Evolutionary conservation across 2,888 invertebrate genomes (phyloP).

Genomic region (Prosopocoilus inquinatus): DNA sequence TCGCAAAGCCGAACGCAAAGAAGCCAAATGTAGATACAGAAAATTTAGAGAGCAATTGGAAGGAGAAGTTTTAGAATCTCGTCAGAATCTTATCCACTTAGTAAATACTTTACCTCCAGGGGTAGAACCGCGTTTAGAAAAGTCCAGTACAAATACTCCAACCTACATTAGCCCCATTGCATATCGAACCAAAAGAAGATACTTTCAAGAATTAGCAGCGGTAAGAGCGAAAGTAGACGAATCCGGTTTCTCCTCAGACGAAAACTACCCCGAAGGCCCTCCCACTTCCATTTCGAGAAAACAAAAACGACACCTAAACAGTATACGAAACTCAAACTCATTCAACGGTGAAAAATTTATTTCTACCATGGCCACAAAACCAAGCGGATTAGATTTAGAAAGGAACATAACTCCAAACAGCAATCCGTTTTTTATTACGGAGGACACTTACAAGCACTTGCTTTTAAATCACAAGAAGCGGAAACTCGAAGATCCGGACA

Average conservation of each 20-base stretch:
- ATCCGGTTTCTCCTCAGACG: conserved; percentile 64
- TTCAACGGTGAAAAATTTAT: conserved; percentile 45
- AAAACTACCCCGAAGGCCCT: conserved; percentile 72
- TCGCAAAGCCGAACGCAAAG: conserved; percentile 71
- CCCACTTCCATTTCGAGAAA: conserved; percentile 58
- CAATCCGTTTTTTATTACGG: conserved; percentile 55
- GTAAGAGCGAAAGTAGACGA: conserved; percentile 72
- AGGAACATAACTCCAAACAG: conserved; percentile 45
- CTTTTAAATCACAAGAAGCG: conserved; percentile 69
- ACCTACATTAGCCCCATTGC: conserved; percentile 46
- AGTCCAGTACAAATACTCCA: conserved; percentile 32
- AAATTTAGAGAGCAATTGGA: conserved; percentile 62
- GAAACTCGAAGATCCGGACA: conserved; percentile 68
- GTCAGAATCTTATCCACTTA: conserved; percentile 67
- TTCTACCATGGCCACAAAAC: conserved; percentile 50
- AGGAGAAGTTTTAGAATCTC: conserved; percentile 71
- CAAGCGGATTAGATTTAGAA: conserved; percentile 48
- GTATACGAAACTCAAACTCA: conserved; percentile 45
- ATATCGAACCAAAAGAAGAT: conserved; percentile 50
- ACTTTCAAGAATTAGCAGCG: conserved; percentile 67
- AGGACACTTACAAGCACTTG: conserved; percentile 69
- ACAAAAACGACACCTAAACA: conserved; percentile 57
- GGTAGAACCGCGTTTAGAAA: conserved; percentile 43
- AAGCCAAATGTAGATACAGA: conserved; percentile 58
- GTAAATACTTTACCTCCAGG: conserved; percentile 67